Base-by-base conservation (phyloP, 2,888 invertebrate species). In the Agrilus mali region DNA sequence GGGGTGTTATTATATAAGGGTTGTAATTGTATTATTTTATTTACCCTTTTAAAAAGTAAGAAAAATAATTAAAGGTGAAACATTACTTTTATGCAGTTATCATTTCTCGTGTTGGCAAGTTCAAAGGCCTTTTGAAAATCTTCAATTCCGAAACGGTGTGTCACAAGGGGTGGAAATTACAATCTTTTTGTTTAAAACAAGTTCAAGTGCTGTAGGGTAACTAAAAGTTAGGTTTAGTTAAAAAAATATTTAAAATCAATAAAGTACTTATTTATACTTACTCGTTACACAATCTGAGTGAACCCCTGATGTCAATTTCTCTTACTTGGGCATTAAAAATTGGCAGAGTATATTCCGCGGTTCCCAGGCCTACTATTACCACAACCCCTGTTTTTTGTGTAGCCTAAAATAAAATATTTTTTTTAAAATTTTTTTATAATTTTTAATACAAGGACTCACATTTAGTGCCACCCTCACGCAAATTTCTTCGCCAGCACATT, bases 201-300 rank as follows among this genome's bases (percentile, higher is more conserved):
- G 70, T 1, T 82, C 75, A 50, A 92, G 67, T 0, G 92, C 87
- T 43, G 80, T 78, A 0, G 80, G 74, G 66, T 90, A 92, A 58
- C 89, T 89, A 61, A 33, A 63, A 60, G 42, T n/a, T n/a, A n/a
- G n/a, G n/a, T n/a, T n/a, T n/a, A n/a, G n/a, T n/a, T n/a, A n/a
- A n/a, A n/a, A n/a, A n/a, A n/a, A n/a, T n/a, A n/a, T n/a, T n/a
- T n/a, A n/a, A n/a, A n/a, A n/a, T n/a, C n/a, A n/a, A n/a, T n/a
- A n/a, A n/a, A n/a, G n/a, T n/a, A n/a, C 42, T 42, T 47, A 43
- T 41, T 46, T 36, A 44, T 14, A 33, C 49, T 43, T 31, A 47
- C 84, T 85, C 86, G 65, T 89, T 89, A 47, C 77, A 85, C 60
- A 93, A 93, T 63, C 93, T 74, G 68, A 93, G 93, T 48, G 88